Base-by-base conservation (phyloP, 2,888 invertebrate species). In the Schrankia costaestrigalis region DNA sequence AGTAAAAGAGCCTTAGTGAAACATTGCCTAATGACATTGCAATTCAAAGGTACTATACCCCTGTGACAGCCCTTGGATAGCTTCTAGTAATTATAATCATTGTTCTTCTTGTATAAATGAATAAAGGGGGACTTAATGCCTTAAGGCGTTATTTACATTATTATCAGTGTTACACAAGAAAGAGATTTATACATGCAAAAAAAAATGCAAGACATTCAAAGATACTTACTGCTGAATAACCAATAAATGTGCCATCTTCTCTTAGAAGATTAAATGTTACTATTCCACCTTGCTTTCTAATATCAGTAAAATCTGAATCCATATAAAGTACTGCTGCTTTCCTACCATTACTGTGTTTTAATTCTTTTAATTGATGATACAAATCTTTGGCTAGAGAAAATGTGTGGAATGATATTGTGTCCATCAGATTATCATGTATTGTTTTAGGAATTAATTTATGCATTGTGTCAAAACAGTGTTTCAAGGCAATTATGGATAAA, bases 201-300 rank as follows among this genome's bases (percentile, higher is more conserved):
- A 7, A 8, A 10, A 18, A 18, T 18, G 11, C 2, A n/a, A 7
- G 5, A 1, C 8, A 3, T 21, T n/a, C 9, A 4, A 3, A 11
- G 4, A 23, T 23, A 25, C 25, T 14, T 25, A n/a, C n/a, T n/a
- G n/a, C 97, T 41, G 94, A 90, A 85, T 93, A 99, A 30, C 98
- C 98, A 56, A 98, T 91, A 73, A 90, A 94, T 23, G 91, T 89
- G 12, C 95, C 95, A 81, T 93, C 92, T 21, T 91, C 88, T 51
- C 96, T 90, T 6, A 93, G 70, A 33, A 98, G 79, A 89, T 97
- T 98, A 72, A 99, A 98, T 51, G 95, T 93, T 3, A 99, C 91
- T 41, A 96, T 93, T 21, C 93, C 93, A 6, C 98, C 98, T 83
- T 99, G 98, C 11, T 71, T 81, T 9, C 67, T 57, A 1, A 71